These are phyloP conservation scores for Allolobophora icterica DNA, from an alignment of 2,888 invertebrate species.

Conservation along the genomic window DNA sequence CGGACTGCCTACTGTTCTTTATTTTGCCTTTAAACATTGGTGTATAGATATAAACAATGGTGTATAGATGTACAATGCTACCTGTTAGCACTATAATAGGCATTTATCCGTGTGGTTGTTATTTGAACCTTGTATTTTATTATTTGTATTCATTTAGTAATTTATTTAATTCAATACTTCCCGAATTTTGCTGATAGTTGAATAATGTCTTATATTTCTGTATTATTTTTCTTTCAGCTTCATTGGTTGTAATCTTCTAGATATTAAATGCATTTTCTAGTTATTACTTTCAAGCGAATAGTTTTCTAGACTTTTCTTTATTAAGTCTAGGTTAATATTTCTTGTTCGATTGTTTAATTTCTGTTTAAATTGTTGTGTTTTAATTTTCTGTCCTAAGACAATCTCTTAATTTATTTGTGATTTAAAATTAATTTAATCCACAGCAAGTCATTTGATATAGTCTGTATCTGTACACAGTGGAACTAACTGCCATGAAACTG, in stretches of 20 bases:
- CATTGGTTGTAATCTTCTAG: background rate
- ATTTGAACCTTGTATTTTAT: background rate
- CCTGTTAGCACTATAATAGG: background rate
- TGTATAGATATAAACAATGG: background rate
- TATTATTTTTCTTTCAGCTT: background rate
- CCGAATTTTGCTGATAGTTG: background rate
- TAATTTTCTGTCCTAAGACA: background rate
- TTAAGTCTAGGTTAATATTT: conserved; percentile 4
- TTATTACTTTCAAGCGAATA: background rate
- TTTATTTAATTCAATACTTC: background rate
- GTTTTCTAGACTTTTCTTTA: background rate
- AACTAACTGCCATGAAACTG: background rate
- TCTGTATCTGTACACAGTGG: background rate
- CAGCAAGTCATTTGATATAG: background rate
- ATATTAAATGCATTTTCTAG: background rate
- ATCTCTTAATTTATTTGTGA: background rate
- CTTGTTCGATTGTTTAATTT: background rate
- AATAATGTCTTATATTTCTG: background rate
- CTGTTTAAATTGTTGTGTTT: background rate
- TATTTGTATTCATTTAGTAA: background rate
- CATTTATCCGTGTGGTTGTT: background rate
- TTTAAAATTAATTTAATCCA: background rate
- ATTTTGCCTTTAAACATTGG: background rate
- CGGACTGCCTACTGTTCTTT: background rate
- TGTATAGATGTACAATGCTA: background rate